Percentiles rank a stretch among this genome's conserved stretches.
Evolutionary conservation across 2,113 vertebrate genomes (phyloP).

Genomic region (Atrichornis clamosus): DNA sequence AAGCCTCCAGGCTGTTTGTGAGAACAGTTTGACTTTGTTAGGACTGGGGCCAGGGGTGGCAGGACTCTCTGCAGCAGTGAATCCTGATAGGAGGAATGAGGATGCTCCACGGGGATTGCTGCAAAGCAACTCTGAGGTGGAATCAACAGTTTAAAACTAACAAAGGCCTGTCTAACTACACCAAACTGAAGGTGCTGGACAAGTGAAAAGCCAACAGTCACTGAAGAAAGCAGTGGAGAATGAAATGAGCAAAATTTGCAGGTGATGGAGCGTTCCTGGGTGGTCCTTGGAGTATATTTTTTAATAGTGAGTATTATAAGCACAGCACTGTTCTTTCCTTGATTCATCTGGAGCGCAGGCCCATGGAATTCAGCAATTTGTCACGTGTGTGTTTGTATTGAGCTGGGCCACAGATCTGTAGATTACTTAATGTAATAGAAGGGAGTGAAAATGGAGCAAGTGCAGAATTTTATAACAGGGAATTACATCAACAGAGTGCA

Average conservation of each 20-base stretch:
- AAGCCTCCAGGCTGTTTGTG: neutral
- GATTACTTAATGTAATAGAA: neutral
- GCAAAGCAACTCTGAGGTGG: neutral
- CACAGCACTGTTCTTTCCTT: neutral
- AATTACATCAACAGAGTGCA: neutral
- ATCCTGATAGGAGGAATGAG: neutral
- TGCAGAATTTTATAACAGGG: neutral
- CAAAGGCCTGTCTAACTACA: neutral
- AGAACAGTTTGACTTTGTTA: neutral
- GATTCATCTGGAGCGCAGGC: neutral
- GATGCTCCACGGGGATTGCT: neutral
- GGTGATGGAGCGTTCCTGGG: accelerated
- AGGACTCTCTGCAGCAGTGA: neutral
- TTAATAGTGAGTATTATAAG: neutral
- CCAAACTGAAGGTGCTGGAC: neutral
- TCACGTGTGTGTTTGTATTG: neutral
- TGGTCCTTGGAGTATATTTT: neutral
- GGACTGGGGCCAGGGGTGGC: neutral
- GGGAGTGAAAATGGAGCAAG: neutral
- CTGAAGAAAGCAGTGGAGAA: neutral
- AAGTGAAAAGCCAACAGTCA: neutral
- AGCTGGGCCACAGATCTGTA: neutral
- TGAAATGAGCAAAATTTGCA: neutral
- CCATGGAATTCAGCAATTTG: neutral
- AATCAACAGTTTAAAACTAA: neutral